phyloP scores from a whole-genome alignment of 2,888 invertebrate species.

The Mechanitis messenoides region DNA sequence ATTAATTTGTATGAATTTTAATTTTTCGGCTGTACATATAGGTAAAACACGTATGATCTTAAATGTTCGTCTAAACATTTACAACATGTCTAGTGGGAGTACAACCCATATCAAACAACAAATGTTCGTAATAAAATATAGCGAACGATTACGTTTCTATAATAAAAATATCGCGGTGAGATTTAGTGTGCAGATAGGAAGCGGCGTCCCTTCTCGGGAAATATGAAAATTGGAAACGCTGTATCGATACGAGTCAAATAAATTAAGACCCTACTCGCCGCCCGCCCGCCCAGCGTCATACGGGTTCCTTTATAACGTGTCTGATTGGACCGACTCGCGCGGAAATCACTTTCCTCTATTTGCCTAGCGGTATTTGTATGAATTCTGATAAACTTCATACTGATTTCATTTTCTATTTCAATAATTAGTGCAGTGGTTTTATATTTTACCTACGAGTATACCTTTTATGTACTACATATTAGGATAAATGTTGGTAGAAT shows the following conservation, averaged over 20 bases:
- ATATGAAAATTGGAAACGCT: constrained; percentile 72
- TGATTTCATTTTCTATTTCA: background rate
- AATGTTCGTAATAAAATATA: too few species aligned
- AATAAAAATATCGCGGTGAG: constrained; percentile 62
- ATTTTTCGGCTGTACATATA: too few species aligned
- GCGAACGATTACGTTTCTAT: constrained; percentile 54
- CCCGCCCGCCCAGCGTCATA: constrained; percentile 32
- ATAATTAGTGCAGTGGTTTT: background rate
- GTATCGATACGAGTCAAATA: constrained; percentile 55
- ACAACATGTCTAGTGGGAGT: too few species aligned
- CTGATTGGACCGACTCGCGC: constrained; percentile 24
- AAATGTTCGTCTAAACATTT: too few species aligned
- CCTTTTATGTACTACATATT: too few species aligned
- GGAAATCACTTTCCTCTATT: constrained; percentile 18
- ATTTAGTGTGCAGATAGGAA: constrained; percentile 46
- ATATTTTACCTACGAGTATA: too few species aligned
- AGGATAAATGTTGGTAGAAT: too few species aligned
- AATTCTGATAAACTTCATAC: too few species aligned
- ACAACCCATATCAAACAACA: too few species aligned
- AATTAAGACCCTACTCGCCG: constrained; percentile 64
- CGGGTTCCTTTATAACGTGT: constrained; percentile 18
- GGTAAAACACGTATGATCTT: too few species aligned
- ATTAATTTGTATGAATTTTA: too few species aligned
- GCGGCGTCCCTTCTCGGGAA: constrained; percentile 55
- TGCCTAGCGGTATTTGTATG: background rate